Evolutionary conservation across 1,140 invertebrate species (phyloP).

Genomic region (Aporrectodea caliginosa): DNA sequence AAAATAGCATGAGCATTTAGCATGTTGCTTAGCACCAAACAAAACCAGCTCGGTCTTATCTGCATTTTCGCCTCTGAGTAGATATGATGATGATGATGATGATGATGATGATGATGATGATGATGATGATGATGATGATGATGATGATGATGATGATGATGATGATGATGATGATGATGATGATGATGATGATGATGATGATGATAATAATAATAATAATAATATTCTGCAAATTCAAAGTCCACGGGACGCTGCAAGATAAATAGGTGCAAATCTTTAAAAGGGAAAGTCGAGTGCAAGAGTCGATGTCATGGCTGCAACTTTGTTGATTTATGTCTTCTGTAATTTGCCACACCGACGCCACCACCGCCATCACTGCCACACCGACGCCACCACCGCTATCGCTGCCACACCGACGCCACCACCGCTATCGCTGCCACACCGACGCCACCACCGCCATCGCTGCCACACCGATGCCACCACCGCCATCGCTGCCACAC

Average conservation of each 20-base stretch:
- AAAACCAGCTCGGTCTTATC: no score
- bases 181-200: slow-evolving; percentile 18
- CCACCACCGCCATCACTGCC: no score
- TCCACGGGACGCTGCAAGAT: no score
- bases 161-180: slow-evolving; percentile 7
- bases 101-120: slow-evolving; percentile 14
- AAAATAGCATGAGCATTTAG: no score
- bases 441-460: no score
- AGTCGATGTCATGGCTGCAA: neutral
- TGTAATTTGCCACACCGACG: neutral
- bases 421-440: no score
- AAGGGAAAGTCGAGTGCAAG: neutral
- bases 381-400: no score
- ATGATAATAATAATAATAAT: slow-evolving; percentile 12
- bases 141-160: slow-evolving; percentile 16
- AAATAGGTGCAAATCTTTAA: neutral
- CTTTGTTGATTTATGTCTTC: neutral
- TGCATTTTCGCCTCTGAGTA: no score
- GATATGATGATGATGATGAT: slow-evolving; percentile 18
- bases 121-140: slow-evolving; percentile 19
- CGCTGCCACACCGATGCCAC: no score
- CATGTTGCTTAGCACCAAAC: no score
- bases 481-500: no score
- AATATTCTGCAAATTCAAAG: neutral
- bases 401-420: no score